phyloP scores from a whole-genome alignment of 2,888 invertebrate species.

The Rutpela maculata region DNA sequence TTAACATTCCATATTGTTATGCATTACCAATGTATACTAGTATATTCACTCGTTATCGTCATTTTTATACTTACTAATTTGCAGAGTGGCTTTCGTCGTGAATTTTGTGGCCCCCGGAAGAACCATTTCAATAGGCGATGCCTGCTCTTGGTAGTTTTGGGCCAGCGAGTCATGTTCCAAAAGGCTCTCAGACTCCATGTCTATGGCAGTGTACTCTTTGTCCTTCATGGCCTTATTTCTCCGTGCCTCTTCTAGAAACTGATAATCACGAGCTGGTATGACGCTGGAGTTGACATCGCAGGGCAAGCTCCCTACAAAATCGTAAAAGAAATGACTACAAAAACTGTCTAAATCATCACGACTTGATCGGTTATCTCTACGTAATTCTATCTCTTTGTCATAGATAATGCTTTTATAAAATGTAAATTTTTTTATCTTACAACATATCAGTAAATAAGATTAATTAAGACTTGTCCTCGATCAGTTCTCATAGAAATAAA shows the following conservation, averaged over 20 bases:
- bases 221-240: slow-evolving; percentile 62
- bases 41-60: not conserved
- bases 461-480: slow-evolving; percentile 1
- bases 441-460: slow-evolving; percentile 29
- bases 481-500: slow-evolving; percentile 18
- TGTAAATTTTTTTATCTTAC: slow-evolving; percentile 13
- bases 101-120: slow-evolving; percentile 58
- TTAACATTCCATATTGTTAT: no score
- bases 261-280: slow-evolving; percentile 61
- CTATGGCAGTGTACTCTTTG: slow-evolving; percentile 64
- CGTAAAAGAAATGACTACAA: not conserved
- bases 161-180: slow-evolving; percentile 68
- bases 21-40: no score
- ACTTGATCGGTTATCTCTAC: slow-evolving; percentile 20
- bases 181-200: slow-evolving; percentile 68
- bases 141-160: slow-evolving; percentile 64
- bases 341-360: not conserved
- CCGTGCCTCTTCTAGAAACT: slow-evolving; percentile 70
- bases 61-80: slow-evolving; percentile 63
- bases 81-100: slow-evolving; percentile 65
- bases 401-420: slow-evolving; percentile 31
- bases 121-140: slow-evolving; percentile 49
- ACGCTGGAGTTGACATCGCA: slow-evolving; percentile 71
- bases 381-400: slow-evolving; percentile 4
- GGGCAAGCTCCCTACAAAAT: slow-evolving; percentile 69